Conservation (phyloP, 2,888 invertebrate species). For the Mesorhabditis belari region DNA sequence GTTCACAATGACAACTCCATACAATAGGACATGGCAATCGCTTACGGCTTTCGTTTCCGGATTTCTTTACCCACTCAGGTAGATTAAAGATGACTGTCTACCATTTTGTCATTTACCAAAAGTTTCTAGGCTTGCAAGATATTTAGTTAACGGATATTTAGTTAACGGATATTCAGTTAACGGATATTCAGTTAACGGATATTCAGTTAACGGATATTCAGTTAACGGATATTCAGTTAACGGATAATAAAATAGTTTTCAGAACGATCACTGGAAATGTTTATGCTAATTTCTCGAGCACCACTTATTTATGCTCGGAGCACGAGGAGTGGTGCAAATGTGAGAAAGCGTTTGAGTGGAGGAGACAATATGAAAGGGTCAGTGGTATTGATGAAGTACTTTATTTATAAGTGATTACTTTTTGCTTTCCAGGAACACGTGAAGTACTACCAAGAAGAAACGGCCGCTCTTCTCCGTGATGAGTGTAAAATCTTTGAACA, state of each 20-base stretch:
- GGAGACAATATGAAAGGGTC: slow-evolving; percentile 1
- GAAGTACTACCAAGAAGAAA: not conserved
- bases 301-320: not conserved
- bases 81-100: too few relatives aligned
- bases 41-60: slow-evolving; percentile 72
- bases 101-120: too few relatives aligned
- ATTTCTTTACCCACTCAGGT: slow-evolving; percentile 58
- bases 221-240: too few relatives aligned
- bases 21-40: slow-evolving; percentile 83
- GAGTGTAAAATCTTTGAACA: slow-evolving; percentile 3
- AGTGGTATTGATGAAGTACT: too few relatives aligned
- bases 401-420: not conserved
- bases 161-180: too few relatives aligned
- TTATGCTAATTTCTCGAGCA: not conserved
- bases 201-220: too few relatives aligned
- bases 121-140: too few relatives aligned
- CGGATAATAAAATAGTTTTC: too few relatives aligned
- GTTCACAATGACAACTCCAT: slow-evolving; percentile 66
- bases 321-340: not conserved
- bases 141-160: too few relatives aligned
- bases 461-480: slow-evolving; percentile 1
- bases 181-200: too few relatives aligned
- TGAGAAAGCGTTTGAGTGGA: not conserved
- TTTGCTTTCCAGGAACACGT: slow-evolving; percentile 2
- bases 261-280: too few relatives aligned